Conservation (phyloP, 2,888 invertebrate species). For the Mythimna impura region DNA sequence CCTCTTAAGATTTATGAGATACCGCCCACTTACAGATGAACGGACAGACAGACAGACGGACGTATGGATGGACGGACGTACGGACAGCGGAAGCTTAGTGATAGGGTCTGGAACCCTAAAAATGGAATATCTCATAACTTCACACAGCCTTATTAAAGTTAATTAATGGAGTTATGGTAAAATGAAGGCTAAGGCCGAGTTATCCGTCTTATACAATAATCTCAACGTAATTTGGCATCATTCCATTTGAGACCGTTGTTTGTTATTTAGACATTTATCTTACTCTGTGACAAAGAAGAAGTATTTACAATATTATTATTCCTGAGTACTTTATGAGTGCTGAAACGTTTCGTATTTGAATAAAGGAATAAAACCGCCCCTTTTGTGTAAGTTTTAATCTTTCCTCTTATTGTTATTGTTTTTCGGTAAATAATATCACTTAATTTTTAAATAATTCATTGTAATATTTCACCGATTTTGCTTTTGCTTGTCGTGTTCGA, state of each 20-base stretch:
- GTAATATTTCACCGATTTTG: conserved; percentile 6
- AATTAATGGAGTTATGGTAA: conserved; percentile 28
- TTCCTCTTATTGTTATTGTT: conserved; percentile 37
- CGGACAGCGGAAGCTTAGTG: no score
- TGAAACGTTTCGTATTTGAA: conserved; percentile 53
- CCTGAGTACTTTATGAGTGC: conserved; percentile 48
- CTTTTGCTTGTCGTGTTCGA: conserved; percentile 23
- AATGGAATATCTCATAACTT: neutral
- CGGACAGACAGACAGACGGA: no score
- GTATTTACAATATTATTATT: conserved; percentile 58
- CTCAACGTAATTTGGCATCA: conserved; percentile 69
- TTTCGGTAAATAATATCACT: conserved; percentile 35
- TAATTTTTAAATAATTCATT: conserved; percentile 31
- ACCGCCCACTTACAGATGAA: no score
- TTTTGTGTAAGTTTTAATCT: conserved; percentile 52
- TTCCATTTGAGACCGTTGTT: conserved; percentile 63
- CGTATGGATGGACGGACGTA: no score
- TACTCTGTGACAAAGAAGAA: conserved; percentile 49
- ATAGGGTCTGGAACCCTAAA: no score
- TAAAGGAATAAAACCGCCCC: conserved; percentile 50
- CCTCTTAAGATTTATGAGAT: no score
- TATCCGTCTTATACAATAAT: conserved; percentile 40
- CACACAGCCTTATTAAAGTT: neutral
- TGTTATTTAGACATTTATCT: conserved; percentile 55
- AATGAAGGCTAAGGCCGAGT: conserved; percentile 24